Conservation (phyloP, 2,888 invertebrate genomes). For the Spodoptera exigua region DNA sequence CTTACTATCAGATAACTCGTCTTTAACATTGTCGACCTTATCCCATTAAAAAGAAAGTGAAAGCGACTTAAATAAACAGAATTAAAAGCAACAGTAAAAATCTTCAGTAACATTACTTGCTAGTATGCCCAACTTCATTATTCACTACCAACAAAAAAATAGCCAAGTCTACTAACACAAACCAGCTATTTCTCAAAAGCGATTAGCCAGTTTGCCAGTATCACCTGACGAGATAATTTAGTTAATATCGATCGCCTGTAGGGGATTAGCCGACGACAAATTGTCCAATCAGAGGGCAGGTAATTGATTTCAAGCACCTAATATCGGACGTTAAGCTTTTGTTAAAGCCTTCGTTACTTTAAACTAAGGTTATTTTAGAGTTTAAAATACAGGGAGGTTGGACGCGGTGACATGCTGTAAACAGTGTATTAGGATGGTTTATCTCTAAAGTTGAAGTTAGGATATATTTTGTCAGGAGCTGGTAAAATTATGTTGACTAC, state of each 20-base stretch:
- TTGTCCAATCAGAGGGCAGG: slow-evolving; percentile 89
- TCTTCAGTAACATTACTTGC: not conserved
- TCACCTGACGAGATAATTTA: slow-evolving; percentile 84
- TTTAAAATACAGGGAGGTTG: slow-evolving; percentile 34
- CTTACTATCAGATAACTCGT: no score
- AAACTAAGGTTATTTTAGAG: slow-evolving; percentile 51
- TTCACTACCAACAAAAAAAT: slow-evolving; percentile 28
- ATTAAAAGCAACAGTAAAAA: no score
- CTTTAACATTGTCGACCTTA: no score
- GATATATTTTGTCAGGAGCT: slow-evolving; percentile 8
- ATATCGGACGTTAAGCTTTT: slow-evolving; percentile 68
- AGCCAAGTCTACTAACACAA: slow-evolving; percentile 22
- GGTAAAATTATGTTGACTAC: not conserved
- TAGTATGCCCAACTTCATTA: slow-evolving; percentile 23
- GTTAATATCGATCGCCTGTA: slow-evolving; percentile 78
- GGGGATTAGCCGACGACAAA: slow-evolving; percentile 87
- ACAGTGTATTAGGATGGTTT: slow-evolving; percentile 32
- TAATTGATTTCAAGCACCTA: slow-evolving; percentile 89
- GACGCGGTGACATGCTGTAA: slow-evolving; percentile 44
- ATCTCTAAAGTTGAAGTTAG: slow-evolving; percentile 16
- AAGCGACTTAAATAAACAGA: no score
- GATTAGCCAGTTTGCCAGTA: slow-evolving; percentile 51
- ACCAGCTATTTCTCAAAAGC: slow-evolving; percentile 45
- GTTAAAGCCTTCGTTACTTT: slow-evolving; percentile 58
- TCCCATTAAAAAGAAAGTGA: no score